Evolutionary conservation across 2,113 vertebrate species (phyloP).

Genomic region (Boleophthalmus pectinirostris): DNA sequence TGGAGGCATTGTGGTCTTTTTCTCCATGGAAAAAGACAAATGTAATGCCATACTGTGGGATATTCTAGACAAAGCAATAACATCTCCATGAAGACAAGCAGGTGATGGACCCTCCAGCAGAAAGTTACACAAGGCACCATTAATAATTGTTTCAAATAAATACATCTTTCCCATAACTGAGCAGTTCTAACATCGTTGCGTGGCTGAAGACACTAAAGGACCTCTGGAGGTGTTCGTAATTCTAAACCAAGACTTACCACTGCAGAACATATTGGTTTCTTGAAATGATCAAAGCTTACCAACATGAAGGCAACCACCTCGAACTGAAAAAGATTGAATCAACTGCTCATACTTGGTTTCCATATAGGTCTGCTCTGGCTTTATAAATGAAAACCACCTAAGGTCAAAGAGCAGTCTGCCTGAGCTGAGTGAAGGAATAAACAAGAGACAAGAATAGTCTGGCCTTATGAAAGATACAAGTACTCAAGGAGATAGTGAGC

Average conservation of each 20-base stretch:
- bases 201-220: background rate
- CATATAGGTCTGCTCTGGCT: conserved; percentile 1
- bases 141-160: no score
- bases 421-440: conserved; percentile 2
- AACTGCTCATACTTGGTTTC: background rate
- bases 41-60: no score
- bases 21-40: no score
- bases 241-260: background rate
- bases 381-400: conserved; percentile 22
- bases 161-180: no score
- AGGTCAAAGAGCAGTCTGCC: conserved; percentile 18
- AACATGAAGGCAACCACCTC: background rate
- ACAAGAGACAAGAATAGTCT: conserved; percentile 4
- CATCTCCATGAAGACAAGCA: no score
- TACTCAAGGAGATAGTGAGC: conserved; percentile 50
- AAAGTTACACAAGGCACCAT: no score
- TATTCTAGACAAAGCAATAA: no score
- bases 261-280: background rate
- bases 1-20: no score
- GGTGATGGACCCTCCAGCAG: no score
- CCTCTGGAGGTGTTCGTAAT: background rate
- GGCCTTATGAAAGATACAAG: conserved; percentile 42
- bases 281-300: conserved; percentile 6
- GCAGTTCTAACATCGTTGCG: background rate
- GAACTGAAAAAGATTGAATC: background rate